Evolutionary conservation across 2,113 vertebrate genomes (phyloP).

Genomic region (Arenaria interpres): DNA sequence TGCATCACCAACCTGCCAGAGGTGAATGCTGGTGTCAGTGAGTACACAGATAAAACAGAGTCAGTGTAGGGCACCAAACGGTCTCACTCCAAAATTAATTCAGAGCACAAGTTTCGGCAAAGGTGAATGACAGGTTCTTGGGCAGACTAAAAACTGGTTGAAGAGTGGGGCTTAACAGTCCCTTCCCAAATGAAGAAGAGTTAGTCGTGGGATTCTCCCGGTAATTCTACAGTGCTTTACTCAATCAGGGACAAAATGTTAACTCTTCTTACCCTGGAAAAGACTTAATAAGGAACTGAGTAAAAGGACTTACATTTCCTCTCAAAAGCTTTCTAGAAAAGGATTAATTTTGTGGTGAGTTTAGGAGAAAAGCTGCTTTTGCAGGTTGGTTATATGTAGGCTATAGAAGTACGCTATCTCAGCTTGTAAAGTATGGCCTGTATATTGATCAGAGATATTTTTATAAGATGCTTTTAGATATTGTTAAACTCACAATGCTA

Average conservation of each 20-base stretch:
- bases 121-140: not conserved
- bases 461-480: not conserved
- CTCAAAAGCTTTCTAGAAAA: not conserved
- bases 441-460: not conserved
- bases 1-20: not conserved
- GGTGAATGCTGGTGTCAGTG: not conserved
- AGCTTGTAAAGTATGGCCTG: not conserved
- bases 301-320: not conserved
- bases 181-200: not conserved
- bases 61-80: rapidly evolving
- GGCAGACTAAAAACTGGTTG: not conserved
- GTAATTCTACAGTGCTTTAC: not conserved
- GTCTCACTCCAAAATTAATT: not conserved
- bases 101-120: not conserved
- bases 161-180: not conserved
- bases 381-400: not conserved
- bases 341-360: not conserved
- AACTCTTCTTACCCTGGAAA: not conserved
- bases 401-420: not conserved
- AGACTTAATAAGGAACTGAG: not conserved
- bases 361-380: not conserved
- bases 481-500: not conserved
- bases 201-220: not conserved
- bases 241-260: not conserved
- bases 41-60: not conserved